Percentiles rank a stretch among this genome's conserved stretches.
phyloP scores from a whole-genome alignment of 2,797 vertebrate genomes.

The Nasua narica region DNA sequence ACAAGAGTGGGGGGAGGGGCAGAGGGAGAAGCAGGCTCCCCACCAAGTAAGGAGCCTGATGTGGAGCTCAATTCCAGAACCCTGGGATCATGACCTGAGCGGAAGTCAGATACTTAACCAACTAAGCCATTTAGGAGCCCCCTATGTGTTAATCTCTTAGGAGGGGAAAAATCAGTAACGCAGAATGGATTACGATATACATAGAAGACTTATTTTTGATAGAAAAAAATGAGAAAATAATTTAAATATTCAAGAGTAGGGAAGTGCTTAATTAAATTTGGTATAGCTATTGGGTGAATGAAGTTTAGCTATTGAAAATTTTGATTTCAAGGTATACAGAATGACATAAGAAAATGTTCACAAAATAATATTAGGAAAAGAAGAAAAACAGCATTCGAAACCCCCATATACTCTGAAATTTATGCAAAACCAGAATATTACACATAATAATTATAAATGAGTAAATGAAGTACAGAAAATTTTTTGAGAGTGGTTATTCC shows the following conservation, averaged over 20 bases:
- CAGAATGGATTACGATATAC: neutral
- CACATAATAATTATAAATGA: neutral
- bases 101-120: neutral
- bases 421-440: neutral
- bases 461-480: neutral
- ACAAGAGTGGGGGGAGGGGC: neutral
- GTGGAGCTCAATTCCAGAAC: neutral
- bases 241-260: neutral
- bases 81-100: neutral
- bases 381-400: neutral
- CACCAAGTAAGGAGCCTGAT: neutral
- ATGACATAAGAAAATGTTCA: neutral
- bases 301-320: neutral
- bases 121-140: neutral
- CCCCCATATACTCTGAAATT: neutral
- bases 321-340: neutral
- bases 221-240: neutral
- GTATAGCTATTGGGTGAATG: neutral
- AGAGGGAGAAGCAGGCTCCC: no score
- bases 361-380: neutral
- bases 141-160: neutral
- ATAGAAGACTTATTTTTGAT: neutral
- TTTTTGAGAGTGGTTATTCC: neutral
- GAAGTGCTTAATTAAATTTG: neutral
- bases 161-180: neutral